Percentiles rank a stretch among this genome's conserved stretches.
phyloP scores from a whole-genome alignment of 2,888 invertebrate genomes.

The Rhodophaea formosa region DNA sequence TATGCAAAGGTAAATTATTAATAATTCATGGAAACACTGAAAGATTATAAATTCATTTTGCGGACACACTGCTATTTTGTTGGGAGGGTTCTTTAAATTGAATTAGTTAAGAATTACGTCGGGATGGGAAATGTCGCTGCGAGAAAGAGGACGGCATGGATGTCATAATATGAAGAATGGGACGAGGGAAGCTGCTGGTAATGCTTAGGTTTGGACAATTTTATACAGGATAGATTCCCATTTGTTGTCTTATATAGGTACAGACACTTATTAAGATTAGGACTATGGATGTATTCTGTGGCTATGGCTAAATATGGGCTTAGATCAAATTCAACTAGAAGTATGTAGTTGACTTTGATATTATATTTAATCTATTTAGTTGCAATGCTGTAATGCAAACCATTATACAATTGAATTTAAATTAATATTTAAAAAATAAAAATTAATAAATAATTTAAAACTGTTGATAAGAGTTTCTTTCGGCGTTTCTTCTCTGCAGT shows the following conservation, averaged over 20 bases:
- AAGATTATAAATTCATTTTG: slow-evolving; percentile 19
- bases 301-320: no score
- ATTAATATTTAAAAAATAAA: no score
- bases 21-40: slow-evolving; percentile 17
- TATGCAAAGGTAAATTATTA: slow-evolving; percentile 15
- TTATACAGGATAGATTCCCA: background rate
- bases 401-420: no score
- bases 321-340: no score
- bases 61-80: slow-evolving; percentile 16
- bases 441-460: no score
- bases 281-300: no score
- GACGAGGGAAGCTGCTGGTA: background rate
- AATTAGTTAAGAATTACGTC: slow-evolving; percentile 16
- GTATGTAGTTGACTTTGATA: no score
- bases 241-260: background rate
- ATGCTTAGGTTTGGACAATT: background rate
- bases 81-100: slow-evolving; percentile 16
- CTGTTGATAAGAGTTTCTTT: no score
- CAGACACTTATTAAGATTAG: no score
- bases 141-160: slow-evolving; percentile 2
- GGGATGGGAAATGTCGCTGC: slow-evolving; percentile 4
- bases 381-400: no score
- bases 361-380: no score
- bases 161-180: slow-evolving; percentile 14
- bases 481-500: no score